Conservation (phyloP, 2,113 vertebrate genomes). For the Cynoglossus semilaevis region DNA sequence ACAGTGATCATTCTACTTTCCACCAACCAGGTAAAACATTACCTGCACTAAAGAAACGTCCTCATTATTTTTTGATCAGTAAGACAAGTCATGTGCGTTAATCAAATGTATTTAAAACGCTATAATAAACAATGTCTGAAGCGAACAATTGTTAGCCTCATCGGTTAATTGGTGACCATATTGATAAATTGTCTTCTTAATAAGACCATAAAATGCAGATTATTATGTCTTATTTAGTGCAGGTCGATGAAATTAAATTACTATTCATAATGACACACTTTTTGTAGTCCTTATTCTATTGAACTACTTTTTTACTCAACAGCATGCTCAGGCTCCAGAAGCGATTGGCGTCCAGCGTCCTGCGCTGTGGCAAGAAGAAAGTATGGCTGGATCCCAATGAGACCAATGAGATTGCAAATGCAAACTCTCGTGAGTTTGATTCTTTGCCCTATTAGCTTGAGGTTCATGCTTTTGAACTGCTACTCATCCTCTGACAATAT, state of each 20-base stretch:
- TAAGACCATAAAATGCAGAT: too few species aligned
- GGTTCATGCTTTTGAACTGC: accelerated
- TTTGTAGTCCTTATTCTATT: neutral
- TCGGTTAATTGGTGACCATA: too few species aligned
- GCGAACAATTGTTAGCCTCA: too few species aligned
- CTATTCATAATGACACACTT: neutral
- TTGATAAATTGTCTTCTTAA: too few species aligned
- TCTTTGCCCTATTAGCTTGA: neutral
- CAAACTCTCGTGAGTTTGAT: conserved; percentile 84
- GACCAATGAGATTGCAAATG: conserved; percentile 95
- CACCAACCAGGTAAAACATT: neutral
- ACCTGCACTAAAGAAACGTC: neutral
- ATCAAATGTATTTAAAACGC: too few species aligned
- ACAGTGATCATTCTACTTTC: neutral
- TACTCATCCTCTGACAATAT: neutral
- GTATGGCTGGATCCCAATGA: conserved; percentile 96
- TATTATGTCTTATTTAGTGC: too few species aligned
- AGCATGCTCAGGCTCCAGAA: conserved; percentile 97
- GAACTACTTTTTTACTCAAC: neutral
- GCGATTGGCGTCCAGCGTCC: conserved; percentile 91
- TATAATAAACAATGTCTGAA: too few species aligned
- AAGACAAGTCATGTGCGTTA: too few species aligned
- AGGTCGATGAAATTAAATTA: too few species aligned
- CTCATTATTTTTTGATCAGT: too few species aligned
- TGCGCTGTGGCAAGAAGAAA: conserved; percentile 96